Evolutionary conservation across 2,113 vertebrate genomes (phyloP).

Genomic region (Myotis brandtii): DNA sequence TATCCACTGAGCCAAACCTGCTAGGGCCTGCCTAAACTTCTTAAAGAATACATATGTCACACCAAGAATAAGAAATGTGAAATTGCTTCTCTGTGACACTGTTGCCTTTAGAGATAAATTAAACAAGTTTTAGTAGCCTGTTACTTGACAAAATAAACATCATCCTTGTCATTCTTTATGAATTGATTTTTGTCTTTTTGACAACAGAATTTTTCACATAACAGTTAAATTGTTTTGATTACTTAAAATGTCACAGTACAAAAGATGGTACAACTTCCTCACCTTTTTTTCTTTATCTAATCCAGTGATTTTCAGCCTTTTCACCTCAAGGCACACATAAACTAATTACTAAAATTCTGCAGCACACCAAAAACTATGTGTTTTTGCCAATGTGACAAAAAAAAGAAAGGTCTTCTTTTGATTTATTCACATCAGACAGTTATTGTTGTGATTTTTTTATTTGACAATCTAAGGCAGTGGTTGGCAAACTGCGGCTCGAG

Average conservation of each 20-base stretch:
- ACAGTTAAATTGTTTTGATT: conserved; percentile 45
- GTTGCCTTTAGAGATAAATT: not conserved
- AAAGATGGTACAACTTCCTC: not conserved
- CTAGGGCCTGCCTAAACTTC: not conserved
- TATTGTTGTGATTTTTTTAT: not conserved
- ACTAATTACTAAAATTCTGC: not conserved
- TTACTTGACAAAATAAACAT: not conserved
- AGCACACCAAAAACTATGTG: not conserved
- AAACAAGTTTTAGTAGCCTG: not conserved
- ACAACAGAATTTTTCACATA: not conserved
- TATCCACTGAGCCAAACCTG: too few relatives aligned
- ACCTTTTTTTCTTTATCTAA: not conserved
- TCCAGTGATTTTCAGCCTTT: not conserved
- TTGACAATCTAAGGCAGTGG: not conserved
- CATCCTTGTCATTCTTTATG: conserved; percentile 7
- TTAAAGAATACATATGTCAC: not conserved
- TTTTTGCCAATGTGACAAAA: not conserved
- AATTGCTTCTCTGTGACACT: not conserved
- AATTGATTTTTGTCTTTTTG: conserved; percentile 40
- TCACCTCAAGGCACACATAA: not conserved
- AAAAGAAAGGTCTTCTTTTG: not conserved
- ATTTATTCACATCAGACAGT: not conserved
- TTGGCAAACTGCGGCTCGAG: too few relatives aligned
- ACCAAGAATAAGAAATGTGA: not conserved
- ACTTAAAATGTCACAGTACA: not conserved